Base-by-base conservation (phyloP, 2,113 vertebrate species). In the Prionailurus bengalensis region DNA sequence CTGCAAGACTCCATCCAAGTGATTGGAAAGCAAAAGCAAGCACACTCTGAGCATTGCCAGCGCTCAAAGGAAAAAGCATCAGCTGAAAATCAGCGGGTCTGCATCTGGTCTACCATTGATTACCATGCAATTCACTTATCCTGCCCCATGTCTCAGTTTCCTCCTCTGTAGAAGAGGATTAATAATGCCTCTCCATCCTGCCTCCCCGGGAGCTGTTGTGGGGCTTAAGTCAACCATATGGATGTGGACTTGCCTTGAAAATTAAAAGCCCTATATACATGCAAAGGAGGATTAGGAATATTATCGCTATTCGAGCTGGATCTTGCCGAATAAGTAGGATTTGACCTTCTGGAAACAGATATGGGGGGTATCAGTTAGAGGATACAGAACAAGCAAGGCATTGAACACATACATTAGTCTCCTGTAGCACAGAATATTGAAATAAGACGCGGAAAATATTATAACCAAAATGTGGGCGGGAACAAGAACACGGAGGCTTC, bases 1-100 rank as follows among this genome's bases (percentile, higher is more conserved):
- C 97, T 98, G 91, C 94, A 94, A 96, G 97, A 79, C 71, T 92
- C 90, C 89, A 94, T 95, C 87, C 84, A 68, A 97, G 95, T 79
- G 96, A 85, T 42, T 79, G 45, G 91, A 92, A 81, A 94, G 80
- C 48, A 80, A 73, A 80, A 12, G 45, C 61, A 79, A 80, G 65
- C 55, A 19, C 17, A 1, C 39, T 81, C 76, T 17, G 55, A 70
- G 31, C 33, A 5, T 13, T 61, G 23, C 31, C 8, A 4, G 29
- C 4, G 5, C 42, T 68, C 36, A 16, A 23, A 58, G 23, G 42
- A 19, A 91, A n/a, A 31, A 53, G 17, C 25, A 29, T 53, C 19
- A 3, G 15, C 33, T 39, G 48, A 4, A 25, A 79, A 42, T 42
- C 82, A 89, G 74, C 11, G 16, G 65, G 92, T 23, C 55, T 29